phyloP scores from a whole-genome alignment of 2,888 invertebrate genomes.

The Campaea margaritaria region DNA sequence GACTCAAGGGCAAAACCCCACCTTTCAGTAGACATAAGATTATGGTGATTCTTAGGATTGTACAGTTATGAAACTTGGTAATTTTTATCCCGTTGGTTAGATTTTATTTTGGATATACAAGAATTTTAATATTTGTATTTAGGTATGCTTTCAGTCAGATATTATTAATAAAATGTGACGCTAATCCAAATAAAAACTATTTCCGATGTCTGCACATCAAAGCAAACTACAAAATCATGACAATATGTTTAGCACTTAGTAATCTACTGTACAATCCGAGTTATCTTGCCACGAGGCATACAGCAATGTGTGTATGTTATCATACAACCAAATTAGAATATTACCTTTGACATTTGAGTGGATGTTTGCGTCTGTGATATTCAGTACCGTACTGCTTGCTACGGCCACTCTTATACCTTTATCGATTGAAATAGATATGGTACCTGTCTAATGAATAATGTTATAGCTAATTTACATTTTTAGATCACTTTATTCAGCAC shows the following conservation, averaged over 20 bases:
- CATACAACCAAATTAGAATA: slow-evolving; percentile 18
- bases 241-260: slow-evolving; percentile 19
- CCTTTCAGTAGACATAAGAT: slow-evolving; percentile 64
- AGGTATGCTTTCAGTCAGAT: neutral
- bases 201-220: too few relatives aligned
- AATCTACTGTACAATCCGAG: slow-evolving; percentile 39
- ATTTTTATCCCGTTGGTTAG: neutral
- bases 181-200: too few relatives aligned
- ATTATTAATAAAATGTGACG: too few relatives aligned
- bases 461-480: too few relatives aligned
- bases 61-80: slow-evolving; percentile 42
- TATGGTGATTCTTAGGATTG: slow-evolving; percentile 47
- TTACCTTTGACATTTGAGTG: slow-evolving; percentile 46
- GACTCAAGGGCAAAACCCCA: slow-evolving; percentile 64
- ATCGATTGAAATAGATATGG: slow-evolving; percentile 3
- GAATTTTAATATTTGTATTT: neutral
- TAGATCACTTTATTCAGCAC: neutral
- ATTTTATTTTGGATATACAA: slow-evolving; percentile 9
- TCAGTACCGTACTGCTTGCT: slow-evolving; percentile 75
- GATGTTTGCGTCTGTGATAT: slow-evolving; percentile 81
- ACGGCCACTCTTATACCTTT: slow-evolving; percentile 56
- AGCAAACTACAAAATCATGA: slow-evolving; percentile 13
- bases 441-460: neutral
- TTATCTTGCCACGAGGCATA: slow-evolving; percentile 40
- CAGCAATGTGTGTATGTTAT: slow-evolving; percentile 9